Conservation (phyloP, 2,797 vertebrate species). For the Dipus sagitta region DNA sequence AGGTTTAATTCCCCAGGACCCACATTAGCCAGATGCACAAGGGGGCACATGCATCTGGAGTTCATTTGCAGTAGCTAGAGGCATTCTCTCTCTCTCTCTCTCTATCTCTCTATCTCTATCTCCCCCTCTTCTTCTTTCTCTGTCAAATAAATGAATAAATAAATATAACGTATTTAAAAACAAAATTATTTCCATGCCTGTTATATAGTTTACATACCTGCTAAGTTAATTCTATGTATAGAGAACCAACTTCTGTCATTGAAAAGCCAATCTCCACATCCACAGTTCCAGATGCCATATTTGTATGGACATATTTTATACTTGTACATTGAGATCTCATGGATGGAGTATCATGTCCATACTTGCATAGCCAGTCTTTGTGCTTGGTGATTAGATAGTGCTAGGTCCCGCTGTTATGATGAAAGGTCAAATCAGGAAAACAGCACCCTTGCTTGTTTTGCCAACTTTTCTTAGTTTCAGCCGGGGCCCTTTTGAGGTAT, state of each 20-base stretch:
- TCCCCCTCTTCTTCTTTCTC: no score
- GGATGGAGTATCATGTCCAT: neutral
- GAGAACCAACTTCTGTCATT: neutral
- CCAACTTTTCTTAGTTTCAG: no score
- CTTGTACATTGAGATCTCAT: neutral
- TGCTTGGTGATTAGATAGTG: neutral
- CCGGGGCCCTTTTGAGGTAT: no score
- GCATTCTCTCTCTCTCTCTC: no score
- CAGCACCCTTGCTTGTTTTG: no score
- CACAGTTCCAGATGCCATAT: neutral
- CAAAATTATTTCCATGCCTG: neutral
- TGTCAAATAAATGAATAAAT: no score
- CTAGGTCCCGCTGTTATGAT: no score
- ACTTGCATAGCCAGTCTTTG: neutral
- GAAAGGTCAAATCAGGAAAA: neutral
- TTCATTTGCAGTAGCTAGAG: no score
- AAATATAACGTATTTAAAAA: neutral
- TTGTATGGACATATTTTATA: neutral
- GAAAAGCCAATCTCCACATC: neutral
- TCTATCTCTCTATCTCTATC: no score
- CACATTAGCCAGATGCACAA: no score
- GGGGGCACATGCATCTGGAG: no score
- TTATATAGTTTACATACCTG: neutral
- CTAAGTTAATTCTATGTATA: neutral
- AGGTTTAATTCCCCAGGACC: no score